Base-by-base conservation (phyloP, 2,888 invertebrate species). In the Priocnemis perturbator region DNA sequence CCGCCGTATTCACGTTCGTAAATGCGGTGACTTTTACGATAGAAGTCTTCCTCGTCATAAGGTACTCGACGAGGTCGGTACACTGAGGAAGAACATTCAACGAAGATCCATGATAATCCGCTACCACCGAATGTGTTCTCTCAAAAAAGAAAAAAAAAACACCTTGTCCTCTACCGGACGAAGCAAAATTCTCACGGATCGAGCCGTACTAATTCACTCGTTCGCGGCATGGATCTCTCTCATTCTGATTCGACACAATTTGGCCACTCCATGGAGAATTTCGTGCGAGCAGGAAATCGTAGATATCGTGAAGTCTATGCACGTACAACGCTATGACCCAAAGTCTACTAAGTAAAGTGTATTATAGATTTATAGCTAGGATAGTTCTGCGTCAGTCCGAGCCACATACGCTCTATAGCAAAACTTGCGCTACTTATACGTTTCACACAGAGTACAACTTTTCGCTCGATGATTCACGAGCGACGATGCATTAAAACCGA, bases 1-100 rank as follows among this genome's bases (percentile, higher is more conserved):
- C 93, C 0, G 92, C 93, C 26, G 91, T 93, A 45, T 93, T 93
- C 80, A 91, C 93, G 11, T 91, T 93, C 71, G 85, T 93, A 63
- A 91, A 93, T 81, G 92, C 92, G 0, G 86, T 90, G 0, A 91
- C 93, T 14, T 94, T 93, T 85, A 90, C 92, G 57, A 83, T 91
- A 14, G 94, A 94, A 83, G 91, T 93, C 37, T 90, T 92, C 83
- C 87, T 93, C 62, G 93, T 93, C 0, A 91, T 93, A 82, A 91
- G 90, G 83, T 85, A 81, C 53, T 64, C 67, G 11, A 76, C 83
- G 61, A 86, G 84, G 74, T 71, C 19, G 37, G 37, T 11, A 64
- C 26, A n/a, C 23, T 17, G 44, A 59, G 20, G 59, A 59, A n/a
- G 50, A 50, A 11, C 2, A 11, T 19, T 50, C 19, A 11, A 19